Evolutionary conservation across 2,888 invertebrate species (phyloP).

Genomic region (Eupeodes luniger): DNA sequence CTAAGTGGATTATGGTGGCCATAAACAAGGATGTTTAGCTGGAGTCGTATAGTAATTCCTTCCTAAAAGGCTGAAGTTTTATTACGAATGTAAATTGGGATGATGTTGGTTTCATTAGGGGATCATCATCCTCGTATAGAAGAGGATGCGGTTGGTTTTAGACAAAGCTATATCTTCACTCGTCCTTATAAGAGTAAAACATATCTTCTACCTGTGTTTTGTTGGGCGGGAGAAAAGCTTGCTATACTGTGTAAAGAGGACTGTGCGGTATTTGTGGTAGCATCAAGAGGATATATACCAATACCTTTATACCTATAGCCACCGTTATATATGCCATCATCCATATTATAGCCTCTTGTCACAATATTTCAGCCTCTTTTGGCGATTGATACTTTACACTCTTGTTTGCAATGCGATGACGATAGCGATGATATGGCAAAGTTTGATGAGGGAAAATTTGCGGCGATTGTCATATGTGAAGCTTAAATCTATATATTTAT

Average conservation of each 20-base stretch:
- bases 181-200: neutral
- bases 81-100: constrained; percentile 75
- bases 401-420: neutral
- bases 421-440: neutral
- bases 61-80: constrained; percentile 71
- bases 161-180: constrained; percentile 49
- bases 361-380: constrained; percentile 53
- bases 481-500: constrained; percentile 9
- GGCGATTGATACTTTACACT: constrained; percentile 68
- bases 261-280: constrained; percentile 49
- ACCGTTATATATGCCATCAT: constrained; percentile 15
- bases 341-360: constrained; percentile 60
- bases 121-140: constrained; percentile 25
- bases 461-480: neutral
- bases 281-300: constrained; percentile 26
- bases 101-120: constrained; percentile 69
- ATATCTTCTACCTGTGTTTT: neutral
- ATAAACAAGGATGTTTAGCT: constrained; percentile 75
- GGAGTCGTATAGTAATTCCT: constrained; percentile 50
- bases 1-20: constrained; percentile 74
- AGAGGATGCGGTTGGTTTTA: constrained; percentile 54
- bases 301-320: constrained; percentile 15
- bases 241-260: constrained; percentile 6
- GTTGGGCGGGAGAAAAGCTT: constrained; percentile 1
- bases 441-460: neutral